Base-by-base conservation (phyloP, 2,888 invertebrate genomes). In the Terebella lapidaria region DNA sequence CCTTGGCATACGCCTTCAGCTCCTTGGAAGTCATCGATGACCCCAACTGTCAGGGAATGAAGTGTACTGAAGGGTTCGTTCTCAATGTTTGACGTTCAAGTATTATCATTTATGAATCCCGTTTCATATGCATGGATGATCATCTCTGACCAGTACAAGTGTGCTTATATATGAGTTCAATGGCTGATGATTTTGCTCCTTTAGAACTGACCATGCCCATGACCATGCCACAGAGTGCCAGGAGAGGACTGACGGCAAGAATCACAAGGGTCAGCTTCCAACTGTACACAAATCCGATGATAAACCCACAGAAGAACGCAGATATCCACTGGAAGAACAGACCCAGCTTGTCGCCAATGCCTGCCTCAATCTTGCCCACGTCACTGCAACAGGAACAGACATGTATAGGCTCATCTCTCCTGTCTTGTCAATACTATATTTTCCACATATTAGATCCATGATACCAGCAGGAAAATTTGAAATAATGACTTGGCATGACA, bases 191-290 rank as follows among this genome's bases (percentile, higher is more conserved):
- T 35, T n/a, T n/a, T n/a, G 10, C 77, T 65, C 10, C 10, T 35
- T 15, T 10, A 35, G 42, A 10, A n/a, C 56, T 26, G 20, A 57
- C 57, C 52, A 29, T 58, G 27, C 26, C 88, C 49, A 92, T 89
- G 49, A 90, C 74, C 1, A 87, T 88, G 0, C 90, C 89, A 5
- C 89, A 85, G 4, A 86, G 82, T 0, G 89, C 88, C 52, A 92
- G 86, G 53, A 92, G 79, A 0, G 93, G 92, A 3, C 89, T 86
- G 62, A 89, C 87, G 57, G 86, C 84, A 29, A 91, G 80, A 66
- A 89, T 89, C 1, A 92, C 86, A 10, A 92, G 81, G 0, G 91
- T 88, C 46, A 92, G 78, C 74, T 90, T 86, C 92, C 92, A 92
- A 4, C 92, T 91, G 73, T 87, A 87, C 1, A 85, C 74, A 57